These are phyloP conservation scores for Ceratothoa steindachneri DNA, from an alignment of 2,888 invertebrate species.

Conservation along the genomic window DNA sequence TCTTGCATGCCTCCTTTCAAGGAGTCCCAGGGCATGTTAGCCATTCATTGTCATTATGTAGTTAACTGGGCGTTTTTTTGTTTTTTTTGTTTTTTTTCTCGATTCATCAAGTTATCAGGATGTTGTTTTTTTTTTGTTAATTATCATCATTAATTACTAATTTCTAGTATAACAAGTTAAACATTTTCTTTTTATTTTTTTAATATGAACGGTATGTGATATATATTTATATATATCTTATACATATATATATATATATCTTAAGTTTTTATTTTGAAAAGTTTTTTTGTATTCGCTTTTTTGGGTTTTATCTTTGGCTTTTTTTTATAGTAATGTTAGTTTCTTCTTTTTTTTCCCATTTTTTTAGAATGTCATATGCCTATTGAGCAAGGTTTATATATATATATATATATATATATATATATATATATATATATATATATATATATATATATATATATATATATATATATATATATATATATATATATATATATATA, in stretches of 20 bases:
- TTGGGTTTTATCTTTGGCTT: constrained; percentile 4
- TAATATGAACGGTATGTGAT: too few relatives aligned
- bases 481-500: constrained; percentile 15
- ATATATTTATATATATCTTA: not conserved
- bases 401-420: constrained; percentile 15
- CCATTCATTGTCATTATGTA: too few relatives aligned
- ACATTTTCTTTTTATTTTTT: too few relatives aligned
- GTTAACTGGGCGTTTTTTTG: too few relatives aligned
- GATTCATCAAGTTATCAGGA: too few relatives aligned
- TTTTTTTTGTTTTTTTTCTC: too few relatives aligned
- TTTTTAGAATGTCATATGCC: not conserved
- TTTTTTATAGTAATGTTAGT: not conserved
- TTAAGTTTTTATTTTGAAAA: not conserved
- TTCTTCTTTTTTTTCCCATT: not conserved
- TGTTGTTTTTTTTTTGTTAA: too few relatives aligned
- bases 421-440: constrained; percentile 12
- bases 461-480: not conserved
- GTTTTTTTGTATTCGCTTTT: not conserved
- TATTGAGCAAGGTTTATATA: too few relatives aligned
- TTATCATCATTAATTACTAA: too few relatives aligned
- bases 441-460: constrained; percentile 2
- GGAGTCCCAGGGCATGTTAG: too few relatives aligned
- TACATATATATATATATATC: not conserved
- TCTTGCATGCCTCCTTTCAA: too few relatives aligned
- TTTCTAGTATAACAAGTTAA: too few relatives aligned